phyloP scores from a whole-genome alignment of 1,140 invertebrate genomes.

The Saccostrea cuccullata region DNA sequence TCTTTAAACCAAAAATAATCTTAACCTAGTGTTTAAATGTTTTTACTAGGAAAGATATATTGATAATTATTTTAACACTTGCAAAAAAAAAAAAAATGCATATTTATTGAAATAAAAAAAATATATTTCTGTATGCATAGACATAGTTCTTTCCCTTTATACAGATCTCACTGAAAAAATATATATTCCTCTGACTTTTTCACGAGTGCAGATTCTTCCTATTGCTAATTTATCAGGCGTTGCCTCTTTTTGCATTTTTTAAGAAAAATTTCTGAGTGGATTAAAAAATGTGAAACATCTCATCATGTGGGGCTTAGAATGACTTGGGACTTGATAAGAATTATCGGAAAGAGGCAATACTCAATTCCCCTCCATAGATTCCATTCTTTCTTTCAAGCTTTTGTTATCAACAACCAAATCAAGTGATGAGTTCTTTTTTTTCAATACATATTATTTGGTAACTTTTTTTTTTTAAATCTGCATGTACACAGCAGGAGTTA shows the following conservation, averaged over 20 bases:
- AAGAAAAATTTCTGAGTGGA: conserved; percentile 15
- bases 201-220: background rate
- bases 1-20: background rate
- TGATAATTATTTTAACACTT: background rate
- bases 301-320: background rate
- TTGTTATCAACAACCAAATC: background rate
- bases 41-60: background rate
- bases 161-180: background rate
- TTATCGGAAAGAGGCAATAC: background rate
- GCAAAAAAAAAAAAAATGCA: background rate
- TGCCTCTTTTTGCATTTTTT: conserved; percentile 11
- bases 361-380: background rate
- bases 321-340: background rate
- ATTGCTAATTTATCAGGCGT: conserved; percentile 24
- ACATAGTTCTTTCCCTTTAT: background rate
- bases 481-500: background rate
- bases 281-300: conserved; percentile 27
- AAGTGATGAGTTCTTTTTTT: conserved; percentile 7
- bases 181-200: background rate
- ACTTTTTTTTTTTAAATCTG: no score
- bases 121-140: background rate
- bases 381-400: background rate
- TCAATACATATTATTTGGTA: conserved; percentile 10
- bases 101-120: background rate
- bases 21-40: background rate